Percentiles rank a stretch among this genome's conserved stretches.
Conservation (phyloP, 2,113 vertebrate species). For the Archocentrus centrarchus region DNA sequence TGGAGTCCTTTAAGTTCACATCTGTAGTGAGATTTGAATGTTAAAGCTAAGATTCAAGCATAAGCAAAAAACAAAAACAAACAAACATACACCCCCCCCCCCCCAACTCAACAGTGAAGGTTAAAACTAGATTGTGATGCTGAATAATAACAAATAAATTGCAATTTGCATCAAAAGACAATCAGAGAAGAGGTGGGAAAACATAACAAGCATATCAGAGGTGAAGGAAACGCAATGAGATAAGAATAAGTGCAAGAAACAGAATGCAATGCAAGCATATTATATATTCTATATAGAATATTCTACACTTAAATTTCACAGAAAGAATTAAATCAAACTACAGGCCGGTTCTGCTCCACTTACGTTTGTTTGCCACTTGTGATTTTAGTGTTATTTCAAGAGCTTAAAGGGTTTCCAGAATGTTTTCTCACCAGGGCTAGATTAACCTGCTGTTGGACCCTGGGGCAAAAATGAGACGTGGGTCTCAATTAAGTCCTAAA, state of each 20-base stretch:
- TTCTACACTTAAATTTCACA: conserved; percentile 10
- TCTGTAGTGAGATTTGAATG: not conserved
- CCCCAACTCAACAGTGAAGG: conserved; percentile 18
- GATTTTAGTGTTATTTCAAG: not conserved
- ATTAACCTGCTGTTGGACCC: not conserved
- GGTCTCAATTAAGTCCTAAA: conserved; percentile 10
- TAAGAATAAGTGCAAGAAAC: not conserved
- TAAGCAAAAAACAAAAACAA: not conserved
- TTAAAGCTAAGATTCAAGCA: not conserved
- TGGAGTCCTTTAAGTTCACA: not conserved
- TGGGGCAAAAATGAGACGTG: conserved; percentile 2
- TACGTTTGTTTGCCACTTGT: not conserved
- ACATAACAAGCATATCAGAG: conserved; percentile 8
- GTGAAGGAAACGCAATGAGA: not conserved
- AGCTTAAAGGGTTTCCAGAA: conserved; percentile 1
- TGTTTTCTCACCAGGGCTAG: not conserved
- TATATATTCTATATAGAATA: too few species aligned
- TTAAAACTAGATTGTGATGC: conserved; percentile 15
- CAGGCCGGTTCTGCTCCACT: not conserved
- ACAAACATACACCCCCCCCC: not conserved
- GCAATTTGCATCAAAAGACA: not conserved
- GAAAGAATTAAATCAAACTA: not conserved
- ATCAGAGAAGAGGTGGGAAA: not conserved
- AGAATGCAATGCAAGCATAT: not conserved
- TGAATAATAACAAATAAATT: conserved; percentile 31